Conservation (phyloP, 2,888 invertebrate genomes). For the Patella caerulea region DNA sequence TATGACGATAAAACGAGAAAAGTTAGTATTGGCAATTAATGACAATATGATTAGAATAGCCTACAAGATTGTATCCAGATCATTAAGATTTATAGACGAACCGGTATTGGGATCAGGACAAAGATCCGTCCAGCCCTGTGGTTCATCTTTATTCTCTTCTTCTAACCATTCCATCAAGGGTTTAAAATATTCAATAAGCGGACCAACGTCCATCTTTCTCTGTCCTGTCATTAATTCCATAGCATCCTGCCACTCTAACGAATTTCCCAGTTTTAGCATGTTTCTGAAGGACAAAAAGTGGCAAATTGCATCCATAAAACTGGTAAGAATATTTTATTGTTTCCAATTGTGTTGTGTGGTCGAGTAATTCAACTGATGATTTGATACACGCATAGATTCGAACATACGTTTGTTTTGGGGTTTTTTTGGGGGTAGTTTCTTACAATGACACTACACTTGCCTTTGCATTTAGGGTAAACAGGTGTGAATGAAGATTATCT, state of each 20-base stretch:
- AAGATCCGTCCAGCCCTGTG: slow-evolving; percentile 5
- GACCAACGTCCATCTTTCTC: slow-evolving; percentile 79
- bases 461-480: too few relatives aligned
- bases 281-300: slow-evolving; percentile 14
- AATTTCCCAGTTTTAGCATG: slow-evolving; percentile 72
- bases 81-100: too few relatives aligned
- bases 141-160: slow-evolving; percentile 63
- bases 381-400: background rate
- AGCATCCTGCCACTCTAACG: slow-evolving; percentile 77
- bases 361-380: background rate
- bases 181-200: slow-evolving; percentile 85
- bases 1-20: too few relatives aligned
- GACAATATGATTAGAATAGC: too few relatives aligned
- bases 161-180: slow-evolving; percentile 85
- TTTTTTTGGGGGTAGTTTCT: background rate
- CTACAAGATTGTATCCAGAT: too few relatives aligned
- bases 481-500: too few relatives aligned
- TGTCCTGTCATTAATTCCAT: slow-evolving; percentile 83
- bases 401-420: too few relatives aligned
- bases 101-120: slow-evolving; percentile 26
- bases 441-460: background rate
- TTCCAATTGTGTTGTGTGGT: background rate
- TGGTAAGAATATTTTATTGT: slow-evolving; percentile 31
- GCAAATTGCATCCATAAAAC: too few relatives aligned
- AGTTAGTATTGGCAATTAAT: too few relatives aligned